Evolutionary conservation across 2,888 invertebrate genomes (phyloP).

Genomic region (Trilocha varians): DNA sequence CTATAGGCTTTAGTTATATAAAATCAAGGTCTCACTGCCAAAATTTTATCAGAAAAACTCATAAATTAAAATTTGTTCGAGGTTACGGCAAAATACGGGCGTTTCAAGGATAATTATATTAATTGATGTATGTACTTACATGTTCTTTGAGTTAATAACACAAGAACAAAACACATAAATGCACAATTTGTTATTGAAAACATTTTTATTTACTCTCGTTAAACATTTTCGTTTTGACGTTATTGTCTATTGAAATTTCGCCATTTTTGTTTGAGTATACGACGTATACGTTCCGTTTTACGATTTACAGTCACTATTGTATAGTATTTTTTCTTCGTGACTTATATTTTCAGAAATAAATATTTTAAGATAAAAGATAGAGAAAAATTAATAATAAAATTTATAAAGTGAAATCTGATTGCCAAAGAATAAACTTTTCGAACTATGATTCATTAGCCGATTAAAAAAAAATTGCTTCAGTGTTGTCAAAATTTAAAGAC

Average conservation of each 20-base stretch:
- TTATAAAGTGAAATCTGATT: too few species aligned
- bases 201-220: constrained; percentile 60
- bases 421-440: too few species aligned
- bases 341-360: too few species aligned
- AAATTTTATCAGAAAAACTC: constrained; percentile 16
- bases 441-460: too few species aligned
- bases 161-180: constrained; percentile 37
- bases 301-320: background rate
- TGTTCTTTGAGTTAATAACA: constrained; percentile 33
- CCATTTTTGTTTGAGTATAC: constrained; percentile 51
- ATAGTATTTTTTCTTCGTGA: too few species aligned
- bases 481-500: too few species aligned
- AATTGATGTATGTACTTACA: constrained; percentile 38
- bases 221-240: constrained; percentile 54
- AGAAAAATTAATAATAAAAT: too few species aligned
- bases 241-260: constrained; percentile 44
- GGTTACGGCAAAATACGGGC: background rate
- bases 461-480: too few species aligned
- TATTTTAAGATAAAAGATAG: too few species aligned
- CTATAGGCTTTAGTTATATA: constrained; percentile 15
- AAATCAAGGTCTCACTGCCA: constrained; percentile 27
- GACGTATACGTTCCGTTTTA: constrained; percentile 15
- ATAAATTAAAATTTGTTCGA: background rate
- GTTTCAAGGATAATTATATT: background rate
- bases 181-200: constrained; percentile 37